phyloP scores from a whole-genome alignment of 2,888 invertebrate species.

The Rhyacophila evoluta region DNA sequence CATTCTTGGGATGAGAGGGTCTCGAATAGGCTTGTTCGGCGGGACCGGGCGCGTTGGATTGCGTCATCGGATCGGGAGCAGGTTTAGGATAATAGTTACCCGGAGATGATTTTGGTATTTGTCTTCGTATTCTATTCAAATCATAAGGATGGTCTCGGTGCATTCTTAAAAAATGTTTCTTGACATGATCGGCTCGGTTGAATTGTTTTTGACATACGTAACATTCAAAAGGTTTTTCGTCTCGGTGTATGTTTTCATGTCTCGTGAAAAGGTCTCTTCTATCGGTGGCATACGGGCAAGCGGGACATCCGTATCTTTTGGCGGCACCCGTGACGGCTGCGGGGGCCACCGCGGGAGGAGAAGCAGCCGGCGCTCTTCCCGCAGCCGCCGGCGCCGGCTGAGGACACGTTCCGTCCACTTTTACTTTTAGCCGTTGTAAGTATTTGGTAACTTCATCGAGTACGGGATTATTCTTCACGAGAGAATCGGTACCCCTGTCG shows the following conservation, averaged over 20 bases:
- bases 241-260: conserved; percentile 93
- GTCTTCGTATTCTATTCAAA: conserved; percentile 81
- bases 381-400: conserved; percentile 43
- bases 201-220: conserved; percentile 94
- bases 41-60: conserved; percentile 32
- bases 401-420: conserved; percentile 64
- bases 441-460: conserved; percentile 80
- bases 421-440: conserved; percentile 76
- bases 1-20: conserved; percentile 59
- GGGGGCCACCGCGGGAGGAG: conserved; percentile 54
- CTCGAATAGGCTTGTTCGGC: conserved; percentile 46
- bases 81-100: conserved; percentile 60
- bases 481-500: conserved; percentile 73
- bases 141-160: conserved; percentile 92
- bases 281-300: conserved; percentile 93
- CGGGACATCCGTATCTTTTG: conserved; percentile 87
- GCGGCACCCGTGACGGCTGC: conserved; percentile 54
- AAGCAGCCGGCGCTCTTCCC: conserved; percentile 53
- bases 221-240: conserved; percentile 94
- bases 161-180: conserved; percentile 93
- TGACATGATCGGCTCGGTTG: conserved; percentile 94
- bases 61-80: conserved; percentile 52
- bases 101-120: conserved; percentile 72
- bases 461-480: conserved; percentile 79
- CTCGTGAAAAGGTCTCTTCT: conserved; percentile 90